These are phyloP conservation scores for Coranthus polyacanthus DNA, from an alignment of 2,797 vertebrate species.

Conservation along the genomic window DNA sequence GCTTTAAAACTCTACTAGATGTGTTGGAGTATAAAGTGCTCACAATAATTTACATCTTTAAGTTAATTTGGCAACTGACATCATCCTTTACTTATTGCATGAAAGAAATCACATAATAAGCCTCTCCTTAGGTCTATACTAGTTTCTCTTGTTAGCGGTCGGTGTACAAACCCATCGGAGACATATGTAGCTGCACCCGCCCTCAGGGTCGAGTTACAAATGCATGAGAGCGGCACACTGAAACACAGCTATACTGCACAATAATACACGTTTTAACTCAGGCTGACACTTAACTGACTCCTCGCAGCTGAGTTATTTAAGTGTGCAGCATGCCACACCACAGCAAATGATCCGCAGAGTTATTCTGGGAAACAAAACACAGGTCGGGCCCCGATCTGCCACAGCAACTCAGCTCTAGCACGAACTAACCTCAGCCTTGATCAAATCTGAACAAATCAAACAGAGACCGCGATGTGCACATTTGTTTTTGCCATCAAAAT, in stretches of 20 bases:
- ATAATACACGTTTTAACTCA: conserved; percentile 16
- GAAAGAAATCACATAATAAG: conserved; percentile 37
- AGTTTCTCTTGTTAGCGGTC: conserved; percentile 20
- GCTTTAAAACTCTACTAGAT: conserved; percentile 28
- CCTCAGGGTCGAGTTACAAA: conserved; percentile 17
- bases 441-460: conserved; percentile 5
- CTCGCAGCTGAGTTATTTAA: conserved; percentile 10
- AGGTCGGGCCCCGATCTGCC: conserved; percentile 15
- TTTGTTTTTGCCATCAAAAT: conserved; percentile 10
- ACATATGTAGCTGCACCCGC: not conserved
- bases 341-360: conserved; percentile 16
- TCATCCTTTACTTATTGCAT: conserved; percentile 18
- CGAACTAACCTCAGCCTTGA: conserved; percentile 19
- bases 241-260: conserved; percentile 19
- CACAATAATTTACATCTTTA: conserved; percentile 44
- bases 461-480: conserved; percentile 7
- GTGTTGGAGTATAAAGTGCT: conserved; percentile 72
- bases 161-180: conserved; percentile 17
- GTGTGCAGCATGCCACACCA: conserved; percentile 1
- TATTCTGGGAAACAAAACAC: conserved; percentile 25
- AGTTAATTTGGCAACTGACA: conserved; percentile 49
- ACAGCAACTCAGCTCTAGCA: conserved; percentile 5
- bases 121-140: conserved; percentile 8
- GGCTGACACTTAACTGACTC: conserved; percentile 1
- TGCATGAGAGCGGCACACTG: conserved; percentile 25